Conservation (phyloP, 2,113 vertebrate genomes). For the Otolemur garnettii region DNA sequence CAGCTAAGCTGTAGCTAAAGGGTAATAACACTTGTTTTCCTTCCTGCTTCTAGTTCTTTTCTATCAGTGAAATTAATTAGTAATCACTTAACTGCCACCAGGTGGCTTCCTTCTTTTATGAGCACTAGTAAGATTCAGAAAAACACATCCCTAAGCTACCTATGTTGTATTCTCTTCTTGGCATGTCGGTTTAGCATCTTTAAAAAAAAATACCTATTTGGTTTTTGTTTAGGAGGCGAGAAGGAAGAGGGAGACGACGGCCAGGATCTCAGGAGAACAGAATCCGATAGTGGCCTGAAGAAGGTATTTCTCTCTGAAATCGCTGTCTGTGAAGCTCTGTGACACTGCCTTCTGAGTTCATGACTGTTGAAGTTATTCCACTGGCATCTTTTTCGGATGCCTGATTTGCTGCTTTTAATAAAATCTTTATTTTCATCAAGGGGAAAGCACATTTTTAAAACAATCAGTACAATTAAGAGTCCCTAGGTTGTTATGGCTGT, state of each 20-base stretch:
- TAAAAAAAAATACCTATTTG: background rate
- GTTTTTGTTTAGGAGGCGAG: constrained; percentile 89
- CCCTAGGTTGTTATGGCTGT: accelerated
- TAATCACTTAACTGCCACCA: background rate
- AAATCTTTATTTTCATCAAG: background rate
- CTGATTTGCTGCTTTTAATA: background rate
- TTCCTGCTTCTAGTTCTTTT: background rate
- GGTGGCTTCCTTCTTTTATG: background rate
- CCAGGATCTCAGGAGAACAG: constrained; percentile 95
- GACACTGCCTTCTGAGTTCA: no score
- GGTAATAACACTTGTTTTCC: background rate
- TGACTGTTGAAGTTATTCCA: background rate
- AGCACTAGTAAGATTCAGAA: background rate
- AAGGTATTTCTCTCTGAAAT: constrained; percentile 90
- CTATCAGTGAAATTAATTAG: background rate
- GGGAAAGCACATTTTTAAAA: background rate
- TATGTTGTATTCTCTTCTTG: background rate
- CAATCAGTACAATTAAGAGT: background rate
- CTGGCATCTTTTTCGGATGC: background rate
- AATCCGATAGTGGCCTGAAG: constrained; percentile 96
- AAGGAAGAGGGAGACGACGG: constrained; percentile 93
- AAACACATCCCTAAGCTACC: background rate
- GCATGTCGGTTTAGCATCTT: background rate
- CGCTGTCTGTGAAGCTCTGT: background rate
- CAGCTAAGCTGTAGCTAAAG: background rate